Percentiles rank a stretch among this genome's conserved stretches.
phyloP scores from a whole-genome alignment of 2,113 vertebrate species.

The Turnix velox region DNA sequence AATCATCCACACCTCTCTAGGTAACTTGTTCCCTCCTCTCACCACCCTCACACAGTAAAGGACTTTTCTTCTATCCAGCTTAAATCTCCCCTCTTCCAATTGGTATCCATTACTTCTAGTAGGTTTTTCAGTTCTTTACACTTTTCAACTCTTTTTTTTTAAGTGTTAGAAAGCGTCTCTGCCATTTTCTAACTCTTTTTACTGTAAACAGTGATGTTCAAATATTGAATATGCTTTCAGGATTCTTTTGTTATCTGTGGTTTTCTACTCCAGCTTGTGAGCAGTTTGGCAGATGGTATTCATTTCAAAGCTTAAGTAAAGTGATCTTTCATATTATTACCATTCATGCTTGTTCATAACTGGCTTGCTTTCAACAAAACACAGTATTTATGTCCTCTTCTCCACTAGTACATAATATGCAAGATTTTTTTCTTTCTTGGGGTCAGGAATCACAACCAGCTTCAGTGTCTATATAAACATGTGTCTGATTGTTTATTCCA shows the following conservation, averaged over 20 bases:
- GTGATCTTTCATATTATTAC: slow-evolving; percentile 18
- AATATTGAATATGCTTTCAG: background rate
- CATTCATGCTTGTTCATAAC: background rate
- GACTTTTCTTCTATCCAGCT: too few relatives aligned
- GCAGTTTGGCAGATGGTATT: slow-evolving; percentile 17
- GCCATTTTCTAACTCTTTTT: background rate
- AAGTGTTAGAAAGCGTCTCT: background rate
- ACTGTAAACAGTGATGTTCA: background rate
- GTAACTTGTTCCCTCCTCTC: too few relatives aligned
- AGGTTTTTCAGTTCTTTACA: background rate
- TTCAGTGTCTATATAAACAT: background rate
- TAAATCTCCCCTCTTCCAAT: too few relatives aligned
- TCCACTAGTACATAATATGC: background rate
- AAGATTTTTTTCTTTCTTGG: slow-evolving; percentile 6
- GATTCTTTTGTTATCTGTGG: background rate
- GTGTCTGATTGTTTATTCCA: slow-evolving; percentile 19
- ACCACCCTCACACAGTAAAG: too few relatives aligned
- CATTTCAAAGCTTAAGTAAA: background rate
- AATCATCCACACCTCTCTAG: too few relatives aligned
- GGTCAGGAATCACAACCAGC: background rate
- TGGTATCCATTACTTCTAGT: too few relatives aligned
- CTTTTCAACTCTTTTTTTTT: background rate
- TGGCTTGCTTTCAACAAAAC: slow-evolving; percentile 37
- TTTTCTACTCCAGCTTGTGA: background rate
- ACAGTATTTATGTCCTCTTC: background rate